Percentiles rank a stretch among this genome's conserved stretches.
phyloP scores from a whole-genome alignment of 1,140 invertebrate species.

The Diorhabda sublineata region DNA sequence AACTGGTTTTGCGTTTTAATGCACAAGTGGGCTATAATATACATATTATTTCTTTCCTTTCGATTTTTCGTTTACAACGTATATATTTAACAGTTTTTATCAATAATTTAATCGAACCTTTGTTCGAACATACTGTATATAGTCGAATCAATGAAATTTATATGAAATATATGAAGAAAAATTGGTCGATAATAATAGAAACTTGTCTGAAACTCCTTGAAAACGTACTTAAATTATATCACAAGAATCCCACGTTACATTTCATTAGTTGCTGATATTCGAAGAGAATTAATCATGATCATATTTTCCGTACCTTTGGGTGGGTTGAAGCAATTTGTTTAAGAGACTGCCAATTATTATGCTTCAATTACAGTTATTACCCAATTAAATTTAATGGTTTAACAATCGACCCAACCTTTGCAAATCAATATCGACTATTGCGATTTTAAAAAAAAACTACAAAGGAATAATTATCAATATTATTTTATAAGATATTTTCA shows the following conservation, averaged over 20 bases:
- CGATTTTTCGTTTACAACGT: no score
- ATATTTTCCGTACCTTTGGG: background rate
- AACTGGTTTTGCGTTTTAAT: no score
- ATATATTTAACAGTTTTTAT: no score
- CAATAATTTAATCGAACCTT: no score
- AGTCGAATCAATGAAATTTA: no score
- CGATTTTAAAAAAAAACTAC: background rate
- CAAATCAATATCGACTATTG: background rate
- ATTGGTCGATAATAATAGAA: no score
- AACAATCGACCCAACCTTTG: background rate
- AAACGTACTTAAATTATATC: no score
- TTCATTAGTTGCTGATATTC: background rate
- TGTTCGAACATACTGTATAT: no score
- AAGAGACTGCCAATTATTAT: constrained; percentile 1
- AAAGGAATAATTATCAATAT: background rate
- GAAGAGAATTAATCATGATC: background rate
- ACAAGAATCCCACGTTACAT: background rate
- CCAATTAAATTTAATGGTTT: constrained; percentile 1
- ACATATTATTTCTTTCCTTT: no score
- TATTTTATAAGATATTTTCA: background rate
- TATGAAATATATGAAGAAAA: no score
- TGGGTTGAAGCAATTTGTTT: constrained; percentile 2
- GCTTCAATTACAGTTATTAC: background rate
- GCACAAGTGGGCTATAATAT: no score
- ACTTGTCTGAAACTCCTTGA: no score